Conservation (phyloP, 2,888 invertebrate genomes). For the Perdita meconis region DNA sequence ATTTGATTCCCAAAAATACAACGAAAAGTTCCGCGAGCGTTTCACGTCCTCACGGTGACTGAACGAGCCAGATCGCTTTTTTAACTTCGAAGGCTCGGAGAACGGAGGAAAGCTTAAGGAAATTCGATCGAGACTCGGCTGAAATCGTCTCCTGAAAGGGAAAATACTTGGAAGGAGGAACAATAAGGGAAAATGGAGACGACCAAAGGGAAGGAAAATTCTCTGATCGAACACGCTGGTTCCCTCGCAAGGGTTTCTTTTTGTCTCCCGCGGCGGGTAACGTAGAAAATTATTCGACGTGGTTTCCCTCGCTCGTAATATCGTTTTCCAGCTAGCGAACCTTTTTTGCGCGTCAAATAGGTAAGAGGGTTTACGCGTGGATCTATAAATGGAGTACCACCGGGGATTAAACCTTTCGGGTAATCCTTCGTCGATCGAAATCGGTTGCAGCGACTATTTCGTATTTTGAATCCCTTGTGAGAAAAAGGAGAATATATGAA, state of each 20-base stretch:
- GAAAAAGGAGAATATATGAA: neutral
- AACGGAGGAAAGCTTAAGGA: neutral
- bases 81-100: neutral
- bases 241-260: neutral
- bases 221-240: neutral
- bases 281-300: slow-evolving; percentile 1
- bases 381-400: slow-evolving; percentile 1
- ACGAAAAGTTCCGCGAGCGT: too few relatives aligned
- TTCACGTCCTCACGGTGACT: too few relatives aligned
- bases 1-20: too few relatives aligned
- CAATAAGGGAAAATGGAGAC: slow-evolving; percentile 5
- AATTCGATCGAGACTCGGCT: neutral
- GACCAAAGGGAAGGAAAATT: neutral
- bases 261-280: neutral
- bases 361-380: slow-evolving; percentile 4
- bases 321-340: neutral
- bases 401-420: slow-evolving; percentile 3
- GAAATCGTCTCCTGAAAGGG: neutral
- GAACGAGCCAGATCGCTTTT: neutral
- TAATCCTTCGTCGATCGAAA: slow-evolving; percentile 7
- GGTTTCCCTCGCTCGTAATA: neutral
- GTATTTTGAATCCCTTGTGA: neutral
- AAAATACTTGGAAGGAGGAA: slow-evolving; percentile 3
- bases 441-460: neutral
- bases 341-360: neutral